Evolutionary conservation across 2,797 vertebrate species (phyloP).

Genomic region (Chromis chromis): DNA sequence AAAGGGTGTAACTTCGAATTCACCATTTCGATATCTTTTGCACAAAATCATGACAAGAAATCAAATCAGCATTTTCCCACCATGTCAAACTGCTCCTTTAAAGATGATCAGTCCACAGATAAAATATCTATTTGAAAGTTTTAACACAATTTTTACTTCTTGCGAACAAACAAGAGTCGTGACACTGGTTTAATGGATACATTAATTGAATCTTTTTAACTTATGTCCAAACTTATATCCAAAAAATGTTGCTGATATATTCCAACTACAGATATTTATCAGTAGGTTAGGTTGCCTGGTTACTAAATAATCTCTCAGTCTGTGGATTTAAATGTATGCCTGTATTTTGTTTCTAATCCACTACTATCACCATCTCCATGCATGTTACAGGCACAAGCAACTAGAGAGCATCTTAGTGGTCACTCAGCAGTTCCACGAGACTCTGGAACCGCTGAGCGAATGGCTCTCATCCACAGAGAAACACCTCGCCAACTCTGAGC

Average conservation of each 20-base stretch:
- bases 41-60: not conserved
- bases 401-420: slow-evolving; percentile 94
- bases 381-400: slow-evolving; percentile 89
- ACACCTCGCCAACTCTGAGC: slow-evolving; percentile 91
- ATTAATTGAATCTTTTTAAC: too few relatives aligned
- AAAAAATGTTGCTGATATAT: too few relatives aligned
- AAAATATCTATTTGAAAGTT: not conserved
- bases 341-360: not conserved
- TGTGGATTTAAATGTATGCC: not conserved
- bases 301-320: too few relatives aligned
- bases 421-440: slow-evolving; percentile 96
- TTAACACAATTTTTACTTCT: not conserved
- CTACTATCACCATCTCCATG: slow-evolving; percentile 8
- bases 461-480: slow-evolving; percentile 93
- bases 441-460: slow-evolving; percentile 92
- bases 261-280: too few relatives aligned
- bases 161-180: not conserved
- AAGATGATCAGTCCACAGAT: not conserved
- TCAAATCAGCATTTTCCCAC: not conserved
- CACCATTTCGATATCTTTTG: not conserved
- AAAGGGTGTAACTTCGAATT: too few relatives aligned
- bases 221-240: not conserved
- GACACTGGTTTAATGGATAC: not conserved
- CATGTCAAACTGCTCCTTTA: not conserved
- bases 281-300: too few relatives aligned